These are phyloP conservation scores for Eueides isabella DNA, from an alignment of 1,140 invertebrate genomes.

Conservation along the genomic window DNA sequence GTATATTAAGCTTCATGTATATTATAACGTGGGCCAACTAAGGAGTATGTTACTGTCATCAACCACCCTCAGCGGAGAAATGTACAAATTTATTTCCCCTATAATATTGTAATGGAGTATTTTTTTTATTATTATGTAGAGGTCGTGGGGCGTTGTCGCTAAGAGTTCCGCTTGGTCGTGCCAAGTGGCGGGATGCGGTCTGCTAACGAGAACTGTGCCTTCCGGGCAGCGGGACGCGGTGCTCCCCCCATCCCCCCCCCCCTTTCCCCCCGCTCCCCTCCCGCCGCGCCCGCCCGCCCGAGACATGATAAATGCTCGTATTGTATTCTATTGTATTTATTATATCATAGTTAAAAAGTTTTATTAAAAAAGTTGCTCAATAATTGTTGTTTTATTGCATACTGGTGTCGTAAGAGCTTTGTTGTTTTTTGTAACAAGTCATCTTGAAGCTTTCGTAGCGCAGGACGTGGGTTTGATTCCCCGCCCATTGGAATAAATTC, in stretches of 20 bases:
- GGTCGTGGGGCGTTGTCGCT: background rate
- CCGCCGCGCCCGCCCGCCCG: slow-evolving; percentile 50
- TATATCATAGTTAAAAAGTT: slow-evolving; percentile 77
- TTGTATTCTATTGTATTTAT: slow-evolving; percentile 79
- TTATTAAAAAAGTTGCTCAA: slow-evolving; percentile 80
- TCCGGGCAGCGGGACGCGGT: slow-evolving; percentile 46
- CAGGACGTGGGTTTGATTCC: too few relatives aligned
- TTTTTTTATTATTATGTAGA: slow-evolving; percentile 3
- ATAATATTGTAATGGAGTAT: slow-evolving; percentile 9
- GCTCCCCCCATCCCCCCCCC: slow-evolving; percentile 24
- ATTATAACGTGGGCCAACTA: slow-evolving; percentile 7
- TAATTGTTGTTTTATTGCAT: slow-evolving; percentile 49
- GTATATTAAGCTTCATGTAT: slow-evolving; percentile 8
- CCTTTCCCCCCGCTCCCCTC: background rate
- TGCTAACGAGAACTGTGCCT: slow-evolving; percentile 65
- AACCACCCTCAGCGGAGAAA: background rate
- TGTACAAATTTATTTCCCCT: slow-evolving; percentile 11
- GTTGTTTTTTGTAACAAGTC: background rate
- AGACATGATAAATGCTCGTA: slow-evolving; percentile 72
- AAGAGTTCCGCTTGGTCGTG: background rate
- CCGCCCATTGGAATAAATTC: too few relatives aligned
- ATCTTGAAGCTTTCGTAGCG: too few relatives aligned
- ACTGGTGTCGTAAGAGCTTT: background rate
- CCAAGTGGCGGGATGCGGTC: background rate
- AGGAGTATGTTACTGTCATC: slow-evolving; percentile 1